Evolutionary conservation across 2,113 vertebrate species (phyloP), one percentile per base, ranked within the genome.

Genomic region (Athene cunicularia): DNA sequence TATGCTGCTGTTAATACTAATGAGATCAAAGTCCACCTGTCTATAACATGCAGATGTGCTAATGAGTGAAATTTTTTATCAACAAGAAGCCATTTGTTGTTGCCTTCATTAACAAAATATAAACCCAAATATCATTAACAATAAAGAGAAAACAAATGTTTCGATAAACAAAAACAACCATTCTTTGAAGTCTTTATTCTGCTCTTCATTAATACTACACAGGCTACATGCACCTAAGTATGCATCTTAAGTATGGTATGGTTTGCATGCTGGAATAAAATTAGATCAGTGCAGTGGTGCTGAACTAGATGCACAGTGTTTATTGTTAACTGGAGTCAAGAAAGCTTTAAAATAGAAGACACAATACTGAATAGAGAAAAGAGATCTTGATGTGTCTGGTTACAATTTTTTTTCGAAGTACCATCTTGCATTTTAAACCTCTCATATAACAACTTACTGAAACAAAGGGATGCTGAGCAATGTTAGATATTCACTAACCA

Each of bases 241-340:
- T 86, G 37, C 47, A 43, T 15, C n/a, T n/a, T n/a, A n/a, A n/a
- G n/a, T n/a, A n/a, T 1, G 0, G 8, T 32, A 11, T 3, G 33
- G 33, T 49, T 56, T 73, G 41, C 13, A 33, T 3, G 14, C 45
- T 43, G 76, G 28, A 80, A 32, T 60, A 43, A 70, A 86, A 80
- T 53, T 8, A 59, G 21, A 94, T 45, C 14, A 66, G 14, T 10
- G n/a, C 47, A 75, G 26, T 72, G 37, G 26, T 72, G 37, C 8
- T 71, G 50, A 94, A 77, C 41, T 39, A 70, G 49, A 33, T 75
- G 10, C 22, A n/a, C 6, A 37, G 23, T 8, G 4, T 59, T 82
- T 63, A 63, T 39, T 72, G 33, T 23, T 41, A 85, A 82, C 45
- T 74, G 53, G 11, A 87, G 14, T 33, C 32, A 71, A 37, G 28